Evolutionary conservation across 1,140 invertebrate genomes (phyloP).

Genomic region (Arctopsyche grandis): DNA sequence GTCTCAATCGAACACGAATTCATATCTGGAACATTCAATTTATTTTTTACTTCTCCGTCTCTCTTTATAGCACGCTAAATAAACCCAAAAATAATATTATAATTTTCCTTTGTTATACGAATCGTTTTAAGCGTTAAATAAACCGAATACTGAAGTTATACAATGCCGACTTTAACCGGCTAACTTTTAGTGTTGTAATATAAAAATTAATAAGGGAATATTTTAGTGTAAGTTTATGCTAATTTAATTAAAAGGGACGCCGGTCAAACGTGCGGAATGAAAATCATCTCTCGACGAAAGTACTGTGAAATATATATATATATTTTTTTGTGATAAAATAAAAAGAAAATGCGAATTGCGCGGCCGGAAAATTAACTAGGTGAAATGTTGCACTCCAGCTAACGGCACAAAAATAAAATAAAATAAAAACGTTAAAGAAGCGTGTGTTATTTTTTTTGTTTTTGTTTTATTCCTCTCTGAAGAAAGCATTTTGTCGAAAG

Average conservation of each 20-base stretch:
- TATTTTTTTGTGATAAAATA: background rate
- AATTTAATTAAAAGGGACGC: constrained; percentile 5
- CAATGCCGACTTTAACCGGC: too few species aligned
- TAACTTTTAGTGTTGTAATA: background rate
- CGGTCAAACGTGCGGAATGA: background rate
- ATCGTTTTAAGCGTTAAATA: background rate
- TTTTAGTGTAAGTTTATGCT: constrained; percentile 1
- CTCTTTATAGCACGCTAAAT: constrained; percentile 3
- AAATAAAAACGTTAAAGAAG: constrained; percentile 4
- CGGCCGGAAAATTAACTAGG: constrained; percentile 14
- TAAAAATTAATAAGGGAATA: background rate
- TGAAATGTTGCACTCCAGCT: constrained; percentile 18
- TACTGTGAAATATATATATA: background rate
- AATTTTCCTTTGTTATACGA: background rate
- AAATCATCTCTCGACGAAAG: background rate
- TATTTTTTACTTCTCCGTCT: background rate
- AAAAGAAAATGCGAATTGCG: background rate
- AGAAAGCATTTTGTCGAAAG: background rate
- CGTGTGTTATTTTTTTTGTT: background rate
- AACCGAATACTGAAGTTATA: background rate
- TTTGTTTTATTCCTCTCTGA: background rate
- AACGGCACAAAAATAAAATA: background rate
- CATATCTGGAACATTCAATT: constrained; percentile 4
- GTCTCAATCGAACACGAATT: constrained; percentile 3
- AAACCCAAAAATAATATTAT: background rate